Evolutionary conservation across 2,113 vertebrate species (phyloP), one percentile per base, ranked within the genome.

Genomic region (Collichthys lucidus): DNA sequence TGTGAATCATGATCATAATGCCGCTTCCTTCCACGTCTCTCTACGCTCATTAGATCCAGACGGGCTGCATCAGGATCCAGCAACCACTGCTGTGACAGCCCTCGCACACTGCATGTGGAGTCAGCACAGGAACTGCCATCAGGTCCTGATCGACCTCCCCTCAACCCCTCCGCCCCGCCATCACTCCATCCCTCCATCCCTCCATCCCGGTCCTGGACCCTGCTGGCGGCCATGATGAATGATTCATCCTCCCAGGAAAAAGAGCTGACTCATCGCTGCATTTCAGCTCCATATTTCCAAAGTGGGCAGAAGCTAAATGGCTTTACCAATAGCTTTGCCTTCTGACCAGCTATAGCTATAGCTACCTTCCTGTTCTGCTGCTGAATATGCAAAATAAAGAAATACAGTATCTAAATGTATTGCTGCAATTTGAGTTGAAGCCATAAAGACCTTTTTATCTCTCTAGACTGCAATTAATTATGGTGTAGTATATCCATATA

Each of bases 161-260:
- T 73, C 82, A 65, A 57, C 72, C 66, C 50, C 61, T 70, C 59
- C 52, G 0, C 73, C 81, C 74, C 82, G 79, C 50, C 69, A 31
- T 64, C 61, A 60, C 71, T 77, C 67, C 63, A 31, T 64, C 61
- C 66, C 71, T 77, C 67, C 63, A 31, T 64, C 61, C 66, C 71
- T 77, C 67, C 60, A 61, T 87, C 80, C 77, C 11, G 8, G 52
- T 84, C 83, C 76, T 82, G 73, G 91, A 93, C 84, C 74, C 74
- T 61, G 87, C 88, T 90, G 83, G 86, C 82, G 79, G 86, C 88
- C 86, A 90, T 90, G 93, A 94, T 95, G 94, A 94, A 95, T 93
- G 94, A 94, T 93, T 94, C 93, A 94, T 94, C 89, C 83, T 75
- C 72, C 24, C 57, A 47, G 86, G 44, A 22, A 88, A 86, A 91